Evolutionary conservation across 1,140 invertebrate species (phyloP), one percentile per base, ranked within the genome.

Genomic region (Ceratina japonica): DNA sequence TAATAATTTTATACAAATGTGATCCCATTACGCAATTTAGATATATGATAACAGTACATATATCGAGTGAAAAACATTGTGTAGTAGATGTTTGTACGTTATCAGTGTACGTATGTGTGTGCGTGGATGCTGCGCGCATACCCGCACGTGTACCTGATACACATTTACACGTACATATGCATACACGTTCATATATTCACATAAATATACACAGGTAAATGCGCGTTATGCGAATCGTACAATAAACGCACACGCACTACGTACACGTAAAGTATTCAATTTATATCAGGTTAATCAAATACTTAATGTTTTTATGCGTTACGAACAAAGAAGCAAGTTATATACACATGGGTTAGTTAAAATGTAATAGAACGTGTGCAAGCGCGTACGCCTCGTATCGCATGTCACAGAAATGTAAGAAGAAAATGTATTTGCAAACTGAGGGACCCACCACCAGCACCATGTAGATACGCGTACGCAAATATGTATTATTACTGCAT

Each of bases 271-370:
- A 75, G 70, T 78, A 87, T 81, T 75, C 81, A 79, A 82, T 51
- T 61, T 59, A 72, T 71, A 87, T 89, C 86, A 80, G 87, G 87
- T 90, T 90, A 90, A 90, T 90, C 81, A 87, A 91, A 89, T 89
- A 91, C 88, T 88, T 90, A 87, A 91, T 88, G 91, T 91, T 89
- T 91, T 72, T 89, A 92, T 92, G 91, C 91, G 90, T 92, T 92
- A 92, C 90, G 90, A 92, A 92, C 91, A 92, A 92, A 92, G 87
- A 92, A 92, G 91, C 91, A 87, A 89, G 90, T 91, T 92, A 92
- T 92, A 89, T 92, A 92, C 91, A 92, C 90, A 90, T 92, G 89
- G 90, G 90, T 92, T 92, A 92, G 91, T 92, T 90, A 89, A 90
- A 88, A 91, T 79, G 76, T 83, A 65, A 72, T 77, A 72, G 82